Conservation (phyloP, 2,113 vertebrate species). For the Litocranius walleri region DNA sequence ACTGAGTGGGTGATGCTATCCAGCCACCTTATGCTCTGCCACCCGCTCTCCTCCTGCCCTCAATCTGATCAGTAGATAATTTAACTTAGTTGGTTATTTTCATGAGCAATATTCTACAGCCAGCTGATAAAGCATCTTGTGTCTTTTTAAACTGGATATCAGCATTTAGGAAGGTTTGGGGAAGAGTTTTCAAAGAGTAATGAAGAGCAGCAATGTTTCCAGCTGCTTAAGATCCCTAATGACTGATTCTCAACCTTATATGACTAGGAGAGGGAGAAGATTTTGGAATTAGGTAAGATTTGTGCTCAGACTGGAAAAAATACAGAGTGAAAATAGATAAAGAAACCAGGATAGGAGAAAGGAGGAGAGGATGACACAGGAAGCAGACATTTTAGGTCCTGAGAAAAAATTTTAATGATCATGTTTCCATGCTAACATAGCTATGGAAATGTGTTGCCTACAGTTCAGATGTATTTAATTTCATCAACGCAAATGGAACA, state of each 20-base stretch:
- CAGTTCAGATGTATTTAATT: background rate
- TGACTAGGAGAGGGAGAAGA: background rate
- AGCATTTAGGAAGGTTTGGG: background rate
- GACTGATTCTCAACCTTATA: background rate
- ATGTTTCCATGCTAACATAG: background rate
- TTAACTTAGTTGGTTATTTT: background rate
- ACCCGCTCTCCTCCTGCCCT: background rate
- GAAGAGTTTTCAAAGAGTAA: background rate
- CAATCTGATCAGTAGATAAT: background rate
- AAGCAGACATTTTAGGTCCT: background rate
- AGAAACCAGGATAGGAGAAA: background rate
- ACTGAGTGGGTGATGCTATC: background rate
- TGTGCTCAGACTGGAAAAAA: background rate
- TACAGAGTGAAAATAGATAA: background rate
- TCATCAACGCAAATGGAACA: background rate
- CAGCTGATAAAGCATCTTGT: background rate
- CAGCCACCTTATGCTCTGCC: background rate
- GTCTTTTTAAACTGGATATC: background rate
- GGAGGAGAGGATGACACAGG: background rate
- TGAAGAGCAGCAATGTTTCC: background rate
- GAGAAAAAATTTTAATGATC: background rate
- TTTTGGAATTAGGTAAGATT: background rate
- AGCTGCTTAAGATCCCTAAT: background rate
- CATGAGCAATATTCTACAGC: background rate
- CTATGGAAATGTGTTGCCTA: background rate